A percentile compares a stretch with the other conserved stretches of the same genome.
phyloP scores from a whole-genome alignment of 2,113 vertebrate genomes.

The Pluvianellus socialis region DNA sequence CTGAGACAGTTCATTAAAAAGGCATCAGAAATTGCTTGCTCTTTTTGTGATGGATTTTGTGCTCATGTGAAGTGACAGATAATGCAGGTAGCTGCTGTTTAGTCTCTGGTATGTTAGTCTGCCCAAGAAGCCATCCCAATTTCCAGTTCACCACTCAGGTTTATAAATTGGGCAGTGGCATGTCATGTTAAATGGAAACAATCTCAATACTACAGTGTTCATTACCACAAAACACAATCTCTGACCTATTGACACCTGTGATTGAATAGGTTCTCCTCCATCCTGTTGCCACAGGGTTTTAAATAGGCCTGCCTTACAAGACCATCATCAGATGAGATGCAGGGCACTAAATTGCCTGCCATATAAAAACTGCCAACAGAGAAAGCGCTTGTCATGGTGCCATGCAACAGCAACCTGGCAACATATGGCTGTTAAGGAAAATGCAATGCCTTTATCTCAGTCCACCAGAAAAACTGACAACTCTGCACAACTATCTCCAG shows the following conservation, averaged over 20 bases:
- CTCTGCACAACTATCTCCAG: not conserved
- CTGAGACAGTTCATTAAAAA: slow-evolving; percentile 58
- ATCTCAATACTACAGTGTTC: not conserved
- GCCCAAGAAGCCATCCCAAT: not conserved
- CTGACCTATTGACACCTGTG: not conserved
- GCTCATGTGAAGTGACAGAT: slow-evolving; percentile 4
- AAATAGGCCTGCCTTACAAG: not conserved
- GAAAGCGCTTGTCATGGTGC: not conserved
- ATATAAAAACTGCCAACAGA: not conserved
- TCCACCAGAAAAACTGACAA: not conserved
- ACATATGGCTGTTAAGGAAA: not conserved
- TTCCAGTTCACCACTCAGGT: not conserved
- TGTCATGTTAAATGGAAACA: not conserved
- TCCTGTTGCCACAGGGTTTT: not conserved
- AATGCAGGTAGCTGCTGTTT: slow-evolving; percentile 7
- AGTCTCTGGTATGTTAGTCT: not conserved
- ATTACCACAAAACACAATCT: not conserved
- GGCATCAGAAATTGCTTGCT: not conserved
- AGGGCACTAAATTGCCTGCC: not conserved
- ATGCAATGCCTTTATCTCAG: not conserved
- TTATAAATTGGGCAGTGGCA: not conserved
- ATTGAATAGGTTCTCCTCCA: not conserved
- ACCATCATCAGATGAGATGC: not conserved
- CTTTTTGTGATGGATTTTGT: slow-evolving; percentile 33
- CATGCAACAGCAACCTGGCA: not conserved